phyloP scores from a whole-genome alignment of 2,113 vertebrate genomes.

The Dromiciops gliroides region DNA sequence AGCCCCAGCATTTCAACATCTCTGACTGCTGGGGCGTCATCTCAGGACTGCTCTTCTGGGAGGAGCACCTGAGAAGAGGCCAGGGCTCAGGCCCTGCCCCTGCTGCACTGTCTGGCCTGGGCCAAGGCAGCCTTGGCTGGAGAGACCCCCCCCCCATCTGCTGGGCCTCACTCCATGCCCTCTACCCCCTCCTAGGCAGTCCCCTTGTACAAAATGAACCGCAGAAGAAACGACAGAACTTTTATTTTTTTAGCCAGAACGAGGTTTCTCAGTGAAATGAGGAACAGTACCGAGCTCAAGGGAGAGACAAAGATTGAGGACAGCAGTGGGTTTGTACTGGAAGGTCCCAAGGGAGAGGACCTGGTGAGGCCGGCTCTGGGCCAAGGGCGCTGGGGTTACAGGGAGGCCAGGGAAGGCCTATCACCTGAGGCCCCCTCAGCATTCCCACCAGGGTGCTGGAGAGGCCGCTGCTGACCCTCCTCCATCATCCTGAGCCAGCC shows the following conservation, averaged over 20 bases:
- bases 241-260: not conserved
- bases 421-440: too few relatives aligned
- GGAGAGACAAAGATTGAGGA: not conserved
- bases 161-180: not conserved
- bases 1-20: not conserved
- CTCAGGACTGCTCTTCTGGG: not conserved
- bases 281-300: not conserved
- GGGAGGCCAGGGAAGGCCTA: too few relatives aligned
- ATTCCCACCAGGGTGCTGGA: too few relatives aligned
- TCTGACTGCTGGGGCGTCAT: not conserved
- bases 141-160: not conserved
- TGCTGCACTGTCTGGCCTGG: too few relatives aligned
- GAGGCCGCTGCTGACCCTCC: too few relatives aligned
- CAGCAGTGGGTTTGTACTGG: not conserved
- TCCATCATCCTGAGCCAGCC: too few relatives aligned
- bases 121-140: not conserved
- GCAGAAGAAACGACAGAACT: not conserved
- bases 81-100: too few relatives aligned
- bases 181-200: too few relatives aligned
- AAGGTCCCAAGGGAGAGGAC: not conserved
- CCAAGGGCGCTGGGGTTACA: not conserved
- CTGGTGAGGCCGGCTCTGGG: not conserved
- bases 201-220: not conserved
- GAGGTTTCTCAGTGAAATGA: not conserved
- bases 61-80: not conserved